phyloP scores from a whole-genome alignment of 2,113 vertebrate genomes.

The Hystrix cristata region DNA sequence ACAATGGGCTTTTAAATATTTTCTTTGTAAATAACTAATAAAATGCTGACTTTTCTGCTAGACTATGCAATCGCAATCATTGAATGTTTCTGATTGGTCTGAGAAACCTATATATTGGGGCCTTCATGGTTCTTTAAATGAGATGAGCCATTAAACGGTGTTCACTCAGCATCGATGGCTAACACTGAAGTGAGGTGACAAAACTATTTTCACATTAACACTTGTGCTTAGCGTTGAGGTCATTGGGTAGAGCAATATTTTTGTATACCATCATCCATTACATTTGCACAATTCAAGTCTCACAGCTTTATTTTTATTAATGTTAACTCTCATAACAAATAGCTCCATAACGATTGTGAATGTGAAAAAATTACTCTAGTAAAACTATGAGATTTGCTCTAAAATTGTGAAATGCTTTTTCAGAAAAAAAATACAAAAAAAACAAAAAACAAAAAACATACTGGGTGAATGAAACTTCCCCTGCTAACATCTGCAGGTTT shows the following conservation, averaged over 20 bases:
- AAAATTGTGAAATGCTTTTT: background rate
- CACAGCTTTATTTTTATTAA: background rate
- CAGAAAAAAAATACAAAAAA: background rate
- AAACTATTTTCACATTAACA: slow-evolving; percentile 72
- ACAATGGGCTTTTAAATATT: background rate
- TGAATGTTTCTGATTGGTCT: background rate
- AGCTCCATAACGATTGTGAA: background rate
- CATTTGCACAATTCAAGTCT: background rate
- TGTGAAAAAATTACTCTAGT: background rate
- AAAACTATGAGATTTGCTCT: background rate
- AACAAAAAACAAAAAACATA: background rate
- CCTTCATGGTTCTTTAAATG: background rate
- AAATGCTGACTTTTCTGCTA: background rate
- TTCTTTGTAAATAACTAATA: background rate
- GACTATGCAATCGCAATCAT: background rate
- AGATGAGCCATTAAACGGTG: slow-evolving; percentile 1
- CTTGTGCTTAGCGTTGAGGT: slow-evolving; percentile 37
- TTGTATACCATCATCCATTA: background rate
- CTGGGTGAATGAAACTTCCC: slow-evolving; percentile 23
- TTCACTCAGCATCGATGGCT: slow-evolving; percentile 52
- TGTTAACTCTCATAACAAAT: background rate
- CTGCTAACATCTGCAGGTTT: slow-evolving; percentile 76
- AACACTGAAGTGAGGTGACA: slow-evolving; percentile 47
- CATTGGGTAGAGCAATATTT: background rate
- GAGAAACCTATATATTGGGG: background rate